Base-by-base conservation (phyloP, 2,797 vertebrate genomes). In the Carduelis carduelis region DNA sequence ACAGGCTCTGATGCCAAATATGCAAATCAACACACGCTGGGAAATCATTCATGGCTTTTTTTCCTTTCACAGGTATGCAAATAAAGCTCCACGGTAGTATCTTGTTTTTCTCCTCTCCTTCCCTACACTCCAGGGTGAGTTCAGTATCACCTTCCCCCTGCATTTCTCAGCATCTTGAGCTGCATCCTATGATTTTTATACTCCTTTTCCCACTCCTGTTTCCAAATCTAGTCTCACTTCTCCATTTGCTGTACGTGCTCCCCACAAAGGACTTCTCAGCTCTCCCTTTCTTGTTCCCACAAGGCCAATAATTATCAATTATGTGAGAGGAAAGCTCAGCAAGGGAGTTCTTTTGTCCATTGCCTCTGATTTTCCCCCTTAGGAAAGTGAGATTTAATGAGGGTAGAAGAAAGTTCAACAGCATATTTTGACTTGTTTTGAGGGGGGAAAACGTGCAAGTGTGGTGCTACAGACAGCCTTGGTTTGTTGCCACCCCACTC, bases 31-130 rank as follows among this genome's bases (percentile, higher is more conserved):
- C 61, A 50, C 8, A 15, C 65, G 27, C 21, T 83, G 65, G 57
- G 46, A 91, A 83, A 89, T 80, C 87, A 87, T 89, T 95, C 79
- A 94, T 47, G 50, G 1, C 5, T 93, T 77, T 87, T 87, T 74
- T 34, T 59, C 66, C 76, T 76, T 92, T 81, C 63, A 60, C 59
- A 81, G 83, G 66, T 68, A 88, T 18, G 50, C 81, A 82, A 89
- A 80, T 84, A 90, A 78, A 85, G 43, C 53, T 90, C 53, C 32
- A 43, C 0, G 0, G 17, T 3, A 60, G 41, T 6, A 2, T 47
- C 47, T 61, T 34, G 4, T 68, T 91, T 82, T 89, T 35, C 43
- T 64, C 24, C 22, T 57, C 30, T 66, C 30, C 30, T 60, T 61
- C 47, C 64, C n/a, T 34, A 5, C 27, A 3, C 28, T 26, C 21